Conservation (phyloP, 2,888 invertebrate species). For the Nymphalis c-album region DNA sequence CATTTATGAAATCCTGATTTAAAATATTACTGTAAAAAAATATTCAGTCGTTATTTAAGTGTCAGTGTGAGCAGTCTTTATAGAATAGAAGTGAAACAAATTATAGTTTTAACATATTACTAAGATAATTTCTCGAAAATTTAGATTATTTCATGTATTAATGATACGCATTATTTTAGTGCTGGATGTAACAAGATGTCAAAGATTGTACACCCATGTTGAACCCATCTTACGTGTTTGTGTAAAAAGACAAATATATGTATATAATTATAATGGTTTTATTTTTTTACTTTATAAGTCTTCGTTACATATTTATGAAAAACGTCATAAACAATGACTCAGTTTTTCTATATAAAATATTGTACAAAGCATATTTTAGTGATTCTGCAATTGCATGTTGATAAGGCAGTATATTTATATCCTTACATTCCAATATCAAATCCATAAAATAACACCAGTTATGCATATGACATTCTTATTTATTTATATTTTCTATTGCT, state of each 20-base stretch:
- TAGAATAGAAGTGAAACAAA: constrained; percentile 11
- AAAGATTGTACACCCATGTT: constrained; percentile 12
- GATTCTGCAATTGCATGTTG: no score
- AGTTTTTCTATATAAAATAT: no score
- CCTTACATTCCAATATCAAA: no score
- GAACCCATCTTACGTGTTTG: constrained; percentile 38
- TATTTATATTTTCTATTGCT: no score
- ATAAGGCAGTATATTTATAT: no score
- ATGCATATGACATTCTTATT: no score
- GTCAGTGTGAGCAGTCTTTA: constrained; percentile 8
- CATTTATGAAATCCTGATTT: constrained; percentile 11
- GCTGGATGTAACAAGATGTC: constrained; percentile 16
- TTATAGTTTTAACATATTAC: constrained; percentile 16
- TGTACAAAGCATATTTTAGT: no score
- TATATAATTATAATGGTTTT: constrained; percentile 37
- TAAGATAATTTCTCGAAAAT: constrained; percentile 19
- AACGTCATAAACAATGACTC: no score
- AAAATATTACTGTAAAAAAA: background rate
- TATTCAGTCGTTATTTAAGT: background rate
- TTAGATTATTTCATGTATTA: constrained; percentile 9
- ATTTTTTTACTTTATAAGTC: constrained; percentile 11
- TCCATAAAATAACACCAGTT: no score
- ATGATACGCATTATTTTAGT: constrained; percentile 10
- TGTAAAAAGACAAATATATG: constrained; percentile 49
- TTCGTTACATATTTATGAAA: background rate